A percentile compares a stretch with the other conserved stretches of the same genome.
Conservation (phyloP, 2,888 invertebrate species). For the Caenorhabditis macrosperma region DNA sequence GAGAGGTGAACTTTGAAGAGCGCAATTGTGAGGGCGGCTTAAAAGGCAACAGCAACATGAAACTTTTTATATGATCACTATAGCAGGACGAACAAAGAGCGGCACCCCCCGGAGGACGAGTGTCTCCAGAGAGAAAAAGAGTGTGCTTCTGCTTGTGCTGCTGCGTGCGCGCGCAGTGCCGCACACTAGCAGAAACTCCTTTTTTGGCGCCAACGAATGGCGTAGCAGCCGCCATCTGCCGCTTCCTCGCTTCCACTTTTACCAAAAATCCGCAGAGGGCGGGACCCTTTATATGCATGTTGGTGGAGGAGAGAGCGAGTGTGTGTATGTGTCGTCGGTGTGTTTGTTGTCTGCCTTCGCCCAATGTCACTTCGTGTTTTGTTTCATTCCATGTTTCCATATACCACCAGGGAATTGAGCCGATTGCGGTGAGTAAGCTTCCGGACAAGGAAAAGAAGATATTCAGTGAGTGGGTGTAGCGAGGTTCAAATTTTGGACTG, state of each 20-base stretch:
- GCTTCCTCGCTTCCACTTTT: constrained; percentile 47
- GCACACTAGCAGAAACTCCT: constrained; percentile 54
- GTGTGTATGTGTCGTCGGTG: constrained; percentile 52
- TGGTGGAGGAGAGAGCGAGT: constrained; percentile 6
- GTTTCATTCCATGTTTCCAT: constrained; percentile 45
- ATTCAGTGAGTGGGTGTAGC: constrained; percentile 42
- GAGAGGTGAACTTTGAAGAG: constrained; percentile 45
- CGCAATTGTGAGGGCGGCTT: constrained; percentile 21
- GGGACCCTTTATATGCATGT: constrained; percentile 47
- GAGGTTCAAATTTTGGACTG: constrained; percentile 34
- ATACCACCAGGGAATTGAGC: constrained; percentile 53
- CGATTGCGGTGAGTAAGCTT: constrained; percentile 29
- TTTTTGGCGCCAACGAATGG: constrained; percentile 60
- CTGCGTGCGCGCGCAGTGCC: constrained; percentile 47
- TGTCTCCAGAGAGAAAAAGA: constrained; percentile 60
- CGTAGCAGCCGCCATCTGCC: constrained; percentile 59
- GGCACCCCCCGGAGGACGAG: constrained; percentile 58
- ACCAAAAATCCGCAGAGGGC: constrained; percentile 55
- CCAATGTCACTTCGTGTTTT: constrained; percentile 51
- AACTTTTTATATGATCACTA: constrained; percentile 57
- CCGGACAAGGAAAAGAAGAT: constrained; percentile 22
- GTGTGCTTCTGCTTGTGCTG: constrained; percentile 30
- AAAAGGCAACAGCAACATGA: constrained; percentile 49
- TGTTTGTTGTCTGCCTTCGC: constrained; percentile 53
- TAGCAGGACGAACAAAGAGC: constrained; percentile 56